phyloP scores from a whole-genome alignment of 2,888 invertebrate species.

The Metallyticus violacea region DNA sequence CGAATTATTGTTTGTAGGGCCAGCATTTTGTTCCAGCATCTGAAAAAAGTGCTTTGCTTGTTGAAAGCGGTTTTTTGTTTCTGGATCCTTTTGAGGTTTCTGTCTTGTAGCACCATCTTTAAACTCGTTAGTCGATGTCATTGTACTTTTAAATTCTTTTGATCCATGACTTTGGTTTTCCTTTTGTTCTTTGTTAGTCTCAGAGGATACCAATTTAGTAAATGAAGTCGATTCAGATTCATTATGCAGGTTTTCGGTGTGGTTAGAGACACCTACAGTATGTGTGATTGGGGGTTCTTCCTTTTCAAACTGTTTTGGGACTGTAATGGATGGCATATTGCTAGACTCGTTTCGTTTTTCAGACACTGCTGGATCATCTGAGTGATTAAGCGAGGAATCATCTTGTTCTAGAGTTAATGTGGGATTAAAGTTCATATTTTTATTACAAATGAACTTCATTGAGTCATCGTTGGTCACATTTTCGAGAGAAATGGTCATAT shows the following conservation, averaged over 20 bases:
- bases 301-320: background rate
- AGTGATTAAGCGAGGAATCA: no score
- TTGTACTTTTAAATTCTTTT: background rate
- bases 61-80: conserved; percentile 52
- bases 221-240: no score
- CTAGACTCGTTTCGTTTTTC: background rate
- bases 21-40: conserved; percentile 50
- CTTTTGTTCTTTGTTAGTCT: no score
- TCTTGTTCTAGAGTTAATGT: background rate
- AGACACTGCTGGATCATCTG: background rate
- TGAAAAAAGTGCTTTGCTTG: conserved; percentile 53
- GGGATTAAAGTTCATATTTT: background rate
- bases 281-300: no score
- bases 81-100: background rate
- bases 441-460: background rate
- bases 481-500: no score
- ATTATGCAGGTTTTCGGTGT: no score
- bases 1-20: background rate
- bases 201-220: no score
- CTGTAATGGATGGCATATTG: background rate
- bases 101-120: background rate
- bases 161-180: no score
- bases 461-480: background rate
- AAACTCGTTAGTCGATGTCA: background rate
- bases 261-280: no score